Base-by-base conservation (phyloP, 2,797 vertebrate species). In the Gymnothorax reevesii region DNA sequence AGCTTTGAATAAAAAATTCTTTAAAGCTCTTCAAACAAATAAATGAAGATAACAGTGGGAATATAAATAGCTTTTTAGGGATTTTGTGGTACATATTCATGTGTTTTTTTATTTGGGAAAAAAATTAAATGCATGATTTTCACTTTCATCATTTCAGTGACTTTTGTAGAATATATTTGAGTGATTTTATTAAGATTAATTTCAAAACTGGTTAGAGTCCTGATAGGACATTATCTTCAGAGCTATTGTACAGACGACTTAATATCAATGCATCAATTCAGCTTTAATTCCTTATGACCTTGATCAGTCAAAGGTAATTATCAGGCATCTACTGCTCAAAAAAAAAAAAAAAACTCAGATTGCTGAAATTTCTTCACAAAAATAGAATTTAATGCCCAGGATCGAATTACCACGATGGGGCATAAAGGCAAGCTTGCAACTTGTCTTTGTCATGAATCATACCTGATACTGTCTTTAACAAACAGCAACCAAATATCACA, bases 101-200 rank as follows among this genome's bases (percentile, higher is more conserved):
- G 42, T 83, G 83, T 60, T 62, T 62, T 66, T 84, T 84, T 12
- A 20, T 64, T 66, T n/a, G 33, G 60, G 33, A 15, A 13, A 84
- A 66, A 84, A 60, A 27, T 33, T 25, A 57, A 64, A 12, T 66
- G 59, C n/a, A 52, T 84, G n/a, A n/a, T 69, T 17, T 83, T 42
- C 55, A 59, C 57, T 60, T 64, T 62, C 3, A 27, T 83, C 42
- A 62, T 66, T 84, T 84, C 69, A 84, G 52, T 84, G 59, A 52
- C 83, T 49, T 84, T 84, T 84, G 52, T 27, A 64, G 60, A 84
- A 15, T 84, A 66, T 84, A 84, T 66, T 84, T 20, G 54, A 83
- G 55, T 83, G 25, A 13, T 49, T 60, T 84, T 62, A 69, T 33
- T 42, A 52, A 84, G 84, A 85, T 73, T 25, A 73, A 85, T 85